Conservation (phyloP, 37 sponge, comb jelly and placozoan genomes). For the Hormiphora californensis region DNA sequence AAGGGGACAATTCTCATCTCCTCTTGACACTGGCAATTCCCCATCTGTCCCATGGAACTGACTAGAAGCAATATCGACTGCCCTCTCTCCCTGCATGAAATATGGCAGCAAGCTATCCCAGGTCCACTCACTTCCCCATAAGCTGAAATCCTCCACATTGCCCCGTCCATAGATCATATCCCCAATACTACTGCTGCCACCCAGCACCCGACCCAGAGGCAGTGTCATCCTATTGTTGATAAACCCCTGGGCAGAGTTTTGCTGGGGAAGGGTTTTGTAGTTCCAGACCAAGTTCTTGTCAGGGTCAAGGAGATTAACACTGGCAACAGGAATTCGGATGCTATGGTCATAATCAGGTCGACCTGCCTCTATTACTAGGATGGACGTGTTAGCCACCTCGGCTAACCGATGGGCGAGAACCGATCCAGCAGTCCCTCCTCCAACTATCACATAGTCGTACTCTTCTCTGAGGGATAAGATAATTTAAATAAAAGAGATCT, state of each 20-base stretch:
- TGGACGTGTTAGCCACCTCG: background rate
- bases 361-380: slow-evolving; percentile 28
- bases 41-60: background rate
- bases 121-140: background rate
- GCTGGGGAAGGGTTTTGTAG: slow-evolving; percentile 28
- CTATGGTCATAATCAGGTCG: background rate
- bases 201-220: slow-evolving; percentile 14
- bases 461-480: background rate
- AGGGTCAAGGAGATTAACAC: background rate
- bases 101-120: background rate
- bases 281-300: slow-evolving; percentile 44
- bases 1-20: background rate
- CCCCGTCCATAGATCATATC: slow-evolving; percentile 32
- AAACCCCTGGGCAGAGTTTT: background rate
- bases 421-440: slow-evolving; percentile 6
- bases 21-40: slow-evolving; percentile 3
- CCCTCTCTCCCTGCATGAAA: slow-evolving; percentile 19
- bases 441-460: slow-evolving; percentile 14
- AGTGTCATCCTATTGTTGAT: slow-evolving; percentile 35
- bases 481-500: no score
- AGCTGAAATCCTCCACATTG: background rate
- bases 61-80: background rate
- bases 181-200: slow-evolving; percentile 3
- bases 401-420: slow-evolving; percentile 13
- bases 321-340: slow-evolving; percentile 10